These are phyloP conservation scores for Ptilonorhynchus violaceus DNA, from an alignment of 2,113 vertebrate species.

Conservation along the genomic window DNA sequence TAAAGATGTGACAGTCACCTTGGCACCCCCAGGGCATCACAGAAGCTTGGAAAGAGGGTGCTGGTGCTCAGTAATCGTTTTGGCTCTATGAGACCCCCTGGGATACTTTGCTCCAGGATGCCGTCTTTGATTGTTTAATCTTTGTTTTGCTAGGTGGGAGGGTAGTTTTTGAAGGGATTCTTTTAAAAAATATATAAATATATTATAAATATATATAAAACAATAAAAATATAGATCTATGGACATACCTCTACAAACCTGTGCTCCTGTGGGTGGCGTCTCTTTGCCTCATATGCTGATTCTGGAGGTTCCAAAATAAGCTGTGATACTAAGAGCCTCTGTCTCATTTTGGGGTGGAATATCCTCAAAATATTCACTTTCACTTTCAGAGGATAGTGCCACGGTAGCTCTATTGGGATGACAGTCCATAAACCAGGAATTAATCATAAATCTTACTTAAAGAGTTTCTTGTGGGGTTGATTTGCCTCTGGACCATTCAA, in stretches of 20 bases:
- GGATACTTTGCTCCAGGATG: constrained; percentile 28
- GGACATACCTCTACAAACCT: constrained; percentile 12
- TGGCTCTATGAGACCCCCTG: not conserved
- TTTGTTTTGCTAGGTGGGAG: constrained; percentile 58
- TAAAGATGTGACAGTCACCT: not conserved
- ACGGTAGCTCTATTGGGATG: accelerated
- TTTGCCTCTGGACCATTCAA: not conserved
- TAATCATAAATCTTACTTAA: not conserved
- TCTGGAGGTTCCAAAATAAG: not conserved
- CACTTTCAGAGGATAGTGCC: not conserved
- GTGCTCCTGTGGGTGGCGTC: not conserved
- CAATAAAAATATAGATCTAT: constrained; percentile 62
- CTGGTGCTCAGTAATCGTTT: not conserved
- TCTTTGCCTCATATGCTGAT: accelerated
- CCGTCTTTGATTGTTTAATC: constrained; percentile 38
- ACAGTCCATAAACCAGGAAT: not conserved
- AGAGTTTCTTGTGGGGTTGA: not conserved
- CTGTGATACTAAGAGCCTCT: not conserved
- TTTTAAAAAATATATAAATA: constrained; percentile 63
- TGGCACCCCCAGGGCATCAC: constrained; percentile 13
- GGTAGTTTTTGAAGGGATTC: constrained; percentile 59
- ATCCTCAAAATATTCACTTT: not conserved
- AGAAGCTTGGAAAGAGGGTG: not conserved
- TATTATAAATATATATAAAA: constrained; percentile 64
- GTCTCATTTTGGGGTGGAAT: not conserved